Evolutionary conservation across 2,797 vertebrate genomes (phyloP).

Genomic region (Acanthurus leucopareius): DNA sequence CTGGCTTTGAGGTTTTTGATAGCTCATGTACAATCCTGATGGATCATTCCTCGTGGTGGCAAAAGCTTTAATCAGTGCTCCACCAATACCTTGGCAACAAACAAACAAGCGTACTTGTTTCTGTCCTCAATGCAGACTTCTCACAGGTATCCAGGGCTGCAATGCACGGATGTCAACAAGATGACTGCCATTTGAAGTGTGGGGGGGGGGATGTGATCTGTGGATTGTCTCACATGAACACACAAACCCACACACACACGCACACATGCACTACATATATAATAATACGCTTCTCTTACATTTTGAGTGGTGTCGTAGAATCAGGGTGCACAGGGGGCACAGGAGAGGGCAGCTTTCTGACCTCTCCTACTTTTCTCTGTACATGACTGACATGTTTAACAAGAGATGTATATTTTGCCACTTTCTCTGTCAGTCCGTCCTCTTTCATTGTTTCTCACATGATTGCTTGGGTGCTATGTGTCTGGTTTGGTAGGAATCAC

Average conservation of each 20-base stretch:
- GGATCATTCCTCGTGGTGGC: slow-evolving; percentile 44
- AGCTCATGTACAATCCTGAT: slow-evolving; percentile 53
- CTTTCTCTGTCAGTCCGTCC: slow-evolving; percentile 16
- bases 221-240: slow-evolving; percentile 29
- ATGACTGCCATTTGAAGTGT: slow-evolving; percentile 40
- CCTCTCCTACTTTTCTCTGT: neutral
- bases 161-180: slow-evolving; percentile 33
- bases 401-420: slow-evolving; percentile 20
- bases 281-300: slow-evolving; percentile 15
- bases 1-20: slow-evolving; percentile 67
- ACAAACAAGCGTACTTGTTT: slow-evolving; percentile 44
- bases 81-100: slow-evolving; percentile 36
- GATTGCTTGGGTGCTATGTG: neutral
- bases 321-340: slow-evolving; percentile 3
- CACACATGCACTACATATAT: too few relatives aligned
- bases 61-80: slow-evolving; percentile 70
- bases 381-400: slow-evolving; percentile 49
- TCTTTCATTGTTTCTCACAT: slow-evolving; percentile 5
- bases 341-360: slow-evolving; percentile 13
- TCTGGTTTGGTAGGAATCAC: slow-evolving; percentile 19
- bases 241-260: neutral
- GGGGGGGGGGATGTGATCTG: slow-evolving; percentile 22
- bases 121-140: neutral
- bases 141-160: slow-evolving; percentile 15
- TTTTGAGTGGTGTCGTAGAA: slow-evolving; percentile 45